A percentile compares a stretch with the other conserved stretches of the same genome.
These are phyloP conservation scores for Drosophila insularis DNA, from an alignment of 1,140 invertebrate species.

Conservation along the genomic window DNA sequence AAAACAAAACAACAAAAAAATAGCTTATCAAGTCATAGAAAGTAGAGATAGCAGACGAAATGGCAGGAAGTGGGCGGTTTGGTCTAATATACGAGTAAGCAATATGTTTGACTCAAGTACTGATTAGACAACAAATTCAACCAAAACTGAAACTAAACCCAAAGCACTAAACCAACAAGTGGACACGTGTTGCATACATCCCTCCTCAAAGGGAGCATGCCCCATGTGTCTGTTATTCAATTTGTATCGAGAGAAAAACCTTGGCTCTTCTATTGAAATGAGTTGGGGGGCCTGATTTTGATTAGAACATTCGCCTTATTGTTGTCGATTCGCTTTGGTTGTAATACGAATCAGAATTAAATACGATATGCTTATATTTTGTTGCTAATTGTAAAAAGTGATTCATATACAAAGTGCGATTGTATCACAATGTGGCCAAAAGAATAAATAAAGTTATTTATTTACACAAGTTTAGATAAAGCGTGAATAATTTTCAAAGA, in stretches of 20 bases:
- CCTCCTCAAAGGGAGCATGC: neutral
- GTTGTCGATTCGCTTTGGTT: neutral
- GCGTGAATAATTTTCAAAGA: neutral
- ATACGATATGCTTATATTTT: neutral
- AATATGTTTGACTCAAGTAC: neutral
- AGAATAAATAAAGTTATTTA: neutral
- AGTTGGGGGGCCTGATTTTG: neutral
- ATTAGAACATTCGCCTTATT: neutral
- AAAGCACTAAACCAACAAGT: neutral
- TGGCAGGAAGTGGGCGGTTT: conserved; percentile 1
- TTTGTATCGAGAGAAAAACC: neutral
- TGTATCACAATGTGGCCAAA: neutral
- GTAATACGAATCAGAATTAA: neutral
- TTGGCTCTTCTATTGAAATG: neutral
- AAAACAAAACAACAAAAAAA: neutral
- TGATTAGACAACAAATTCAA: conserved; percentile 1
- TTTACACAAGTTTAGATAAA: neutral
- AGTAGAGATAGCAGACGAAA: neutral
- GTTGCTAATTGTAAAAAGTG: conserved; percentile 1
- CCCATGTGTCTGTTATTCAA: conserved; percentile 4
- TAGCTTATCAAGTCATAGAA: conserved; percentile 1
- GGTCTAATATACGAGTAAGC: neutral
- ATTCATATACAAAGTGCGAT: neutral
- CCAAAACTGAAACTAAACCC: neutral
- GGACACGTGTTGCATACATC: neutral